Evolutionary conservation across 1,140 invertebrate genomes (phyloP).

Genomic region (Aricia agestis): DNA sequence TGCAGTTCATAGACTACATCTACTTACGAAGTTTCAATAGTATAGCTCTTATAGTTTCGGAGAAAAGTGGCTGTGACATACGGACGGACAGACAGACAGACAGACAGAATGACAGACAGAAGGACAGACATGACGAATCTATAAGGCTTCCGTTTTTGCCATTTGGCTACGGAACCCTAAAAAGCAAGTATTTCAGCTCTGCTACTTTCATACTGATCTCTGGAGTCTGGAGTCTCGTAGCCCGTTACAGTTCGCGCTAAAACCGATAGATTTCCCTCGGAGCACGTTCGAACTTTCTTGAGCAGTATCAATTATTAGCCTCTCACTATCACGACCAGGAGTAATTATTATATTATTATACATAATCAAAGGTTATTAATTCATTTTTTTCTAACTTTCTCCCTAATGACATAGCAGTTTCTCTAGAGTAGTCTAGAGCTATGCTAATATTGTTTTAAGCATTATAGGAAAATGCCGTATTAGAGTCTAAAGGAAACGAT

Average conservation of each 20-base stretch:
- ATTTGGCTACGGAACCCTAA: too few relatives aligned
- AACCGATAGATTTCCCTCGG: neutral
- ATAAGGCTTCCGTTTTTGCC: too few relatives aligned
- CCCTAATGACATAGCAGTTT: constrained; percentile 12
- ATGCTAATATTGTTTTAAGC: constrained; percentile 1
- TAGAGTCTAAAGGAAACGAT: neutral
- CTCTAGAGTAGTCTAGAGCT: constrained; percentile 4
- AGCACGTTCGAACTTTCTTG: constrained; percentile 2
- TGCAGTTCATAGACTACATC: too few relatives aligned
- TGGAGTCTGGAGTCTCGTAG: too few relatives aligned
- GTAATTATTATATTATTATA: constrained; percentile 13
- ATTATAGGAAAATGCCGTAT: neutral
- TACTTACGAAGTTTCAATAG: too few relatives aligned
- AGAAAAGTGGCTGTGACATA: too few relatives aligned
- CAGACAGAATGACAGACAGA: too few relatives aligned
- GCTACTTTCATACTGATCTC: too few relatives aligned
- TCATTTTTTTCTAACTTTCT: constrained; percentile 5
- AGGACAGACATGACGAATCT: too few relatives aligned
- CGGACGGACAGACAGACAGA: too few relatives aligned
- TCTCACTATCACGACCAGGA: neutral
- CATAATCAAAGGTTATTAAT: constrained; percentile 11
- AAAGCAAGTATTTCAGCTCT: too few relatives aligned
- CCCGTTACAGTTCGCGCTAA: neutral
- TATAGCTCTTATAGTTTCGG: too few relatives aligned
- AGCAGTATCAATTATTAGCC: neutral